Percentiles rank a stretch among this genome's conserved stretches.
phyloP scores from a whole-genome alignment of 2,113 vertebrate genomes.

The Melierax canorus region DNA sequence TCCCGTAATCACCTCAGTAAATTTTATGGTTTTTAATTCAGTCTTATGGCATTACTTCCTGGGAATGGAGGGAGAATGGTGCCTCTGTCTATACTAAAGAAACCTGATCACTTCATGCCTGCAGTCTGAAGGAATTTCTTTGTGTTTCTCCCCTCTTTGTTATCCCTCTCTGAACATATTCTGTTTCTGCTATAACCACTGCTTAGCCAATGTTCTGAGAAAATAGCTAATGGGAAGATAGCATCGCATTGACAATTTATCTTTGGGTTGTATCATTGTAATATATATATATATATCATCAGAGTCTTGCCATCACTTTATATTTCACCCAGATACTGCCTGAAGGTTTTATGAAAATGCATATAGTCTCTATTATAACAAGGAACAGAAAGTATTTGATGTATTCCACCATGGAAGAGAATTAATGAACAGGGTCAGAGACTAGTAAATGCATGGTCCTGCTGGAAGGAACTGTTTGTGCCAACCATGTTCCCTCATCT shows the following conservation, averaged over 20 bases:
- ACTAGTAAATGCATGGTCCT: neutral
- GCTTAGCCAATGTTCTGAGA: neutral
- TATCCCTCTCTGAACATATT: neutral
- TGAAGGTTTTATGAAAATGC: conserved; percentile 1
- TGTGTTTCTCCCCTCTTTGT: neutral
- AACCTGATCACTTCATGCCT: neutral
- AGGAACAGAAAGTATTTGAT: neutral
- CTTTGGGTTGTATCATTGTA: neutral
- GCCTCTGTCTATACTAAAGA: neutral
- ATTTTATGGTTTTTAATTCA: neutral
- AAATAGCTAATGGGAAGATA: neutral
- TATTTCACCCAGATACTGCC: neutral
- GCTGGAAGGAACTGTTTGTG: neutral
- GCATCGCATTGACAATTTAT: neutral
- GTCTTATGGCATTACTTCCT: neutral
- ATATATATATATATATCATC: neutral
- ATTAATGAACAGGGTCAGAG: neutral
- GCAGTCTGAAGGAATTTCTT: neutral
- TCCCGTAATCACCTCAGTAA: neutral
- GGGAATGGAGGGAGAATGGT: neutral
- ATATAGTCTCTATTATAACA: neutral
- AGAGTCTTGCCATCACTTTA: neutral
- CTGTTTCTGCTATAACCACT: neutral
- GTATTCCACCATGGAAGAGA: neutral
- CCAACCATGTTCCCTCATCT: neutral